A percentile compares a stretch with the other conserved stretches of the same genome.
Evolutionary conservation across 2,113 vertebrate species (phyloP).

Genomic region (Podiceps cristatus): DNA sequence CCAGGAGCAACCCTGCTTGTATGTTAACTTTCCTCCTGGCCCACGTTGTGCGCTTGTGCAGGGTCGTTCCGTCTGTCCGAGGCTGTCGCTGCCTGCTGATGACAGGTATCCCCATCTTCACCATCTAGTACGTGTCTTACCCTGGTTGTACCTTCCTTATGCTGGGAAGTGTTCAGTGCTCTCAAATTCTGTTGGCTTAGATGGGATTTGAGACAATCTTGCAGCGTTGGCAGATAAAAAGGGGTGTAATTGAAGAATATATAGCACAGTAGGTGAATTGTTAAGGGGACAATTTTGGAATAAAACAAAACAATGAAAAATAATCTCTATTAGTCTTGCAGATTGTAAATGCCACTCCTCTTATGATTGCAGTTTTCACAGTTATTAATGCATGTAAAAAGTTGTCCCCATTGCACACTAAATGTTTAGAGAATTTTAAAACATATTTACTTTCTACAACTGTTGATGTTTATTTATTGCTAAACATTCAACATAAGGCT

Average conservation of each 20-base stretch:
- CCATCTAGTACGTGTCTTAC: fast-evolving
- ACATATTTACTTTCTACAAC: background rate
- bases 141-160: background rate
- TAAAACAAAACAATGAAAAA: background rate
- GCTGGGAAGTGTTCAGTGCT: background rate
- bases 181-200: background rate
- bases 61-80: background rate
- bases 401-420: background rate
- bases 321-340: background rate
- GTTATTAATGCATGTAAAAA: background rate
- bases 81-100: background rate
- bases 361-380: background rate
- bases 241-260: background rate
- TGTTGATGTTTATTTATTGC: background rate
- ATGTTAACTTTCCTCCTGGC: background rate
- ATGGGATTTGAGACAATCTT: background rate
- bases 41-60: fast-evolving
- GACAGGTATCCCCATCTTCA: background rate
- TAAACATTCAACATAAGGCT: background rate
- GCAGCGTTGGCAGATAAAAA: background rate
- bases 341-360: background rate
- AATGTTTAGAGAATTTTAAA: background rate
- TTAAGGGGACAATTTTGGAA: background rate
- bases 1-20: background rate
- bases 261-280: background rate